Conservation (phyloP, 2,797 vertebrate species). For the Protosalanx chinensis region DNA sequence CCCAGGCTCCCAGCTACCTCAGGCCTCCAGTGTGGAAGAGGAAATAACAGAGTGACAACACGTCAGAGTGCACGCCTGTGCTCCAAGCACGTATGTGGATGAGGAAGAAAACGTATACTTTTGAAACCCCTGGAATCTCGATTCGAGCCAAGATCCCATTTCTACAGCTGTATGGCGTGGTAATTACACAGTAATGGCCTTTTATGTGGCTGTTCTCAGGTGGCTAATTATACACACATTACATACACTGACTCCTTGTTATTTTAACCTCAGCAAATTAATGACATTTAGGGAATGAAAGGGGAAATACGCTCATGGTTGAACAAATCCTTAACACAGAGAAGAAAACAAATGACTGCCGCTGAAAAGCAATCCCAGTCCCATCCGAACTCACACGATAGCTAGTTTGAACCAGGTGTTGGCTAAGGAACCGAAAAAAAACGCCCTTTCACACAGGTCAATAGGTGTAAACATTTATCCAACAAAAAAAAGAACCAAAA, state of each 20-base stretch:
- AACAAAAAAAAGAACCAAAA: neutral
- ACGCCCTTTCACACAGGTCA: neutral
- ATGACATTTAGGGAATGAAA: slow-evolving; percentile 68
- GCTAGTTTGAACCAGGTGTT: slow-evolving; percentile 35
- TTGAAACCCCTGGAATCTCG: slow-evolving; percentile 71
- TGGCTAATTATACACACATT: slow-evolving; percentile 81
- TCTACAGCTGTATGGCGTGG: slow-evolving; percentile 69
- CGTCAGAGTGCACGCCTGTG: slow-evolving; percentile 46
- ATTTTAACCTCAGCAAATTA: slow-evolving; percentile 77
- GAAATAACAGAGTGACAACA: slow-evolving; percentile 38
- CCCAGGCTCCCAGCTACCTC: slow-evolving; percentile 47
- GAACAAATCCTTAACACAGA: slow-evolving; percentile 54
- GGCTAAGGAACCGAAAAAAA: slow-evolving; percentile 28
- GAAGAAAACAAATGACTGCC: slow-evolving; percentile 37
- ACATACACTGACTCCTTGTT: slow-evolving; percentile 75
- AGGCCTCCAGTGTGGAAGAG: slow-evolving; percentile 37
- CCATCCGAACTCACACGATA: neutral
- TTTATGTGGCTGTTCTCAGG: slow-evolving; percentile 79
- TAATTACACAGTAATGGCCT: slow-evolving; percentile 81
- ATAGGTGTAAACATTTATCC: neutral
- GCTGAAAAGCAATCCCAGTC: neutral
- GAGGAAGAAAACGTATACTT: slow-evolving; percentile 68
- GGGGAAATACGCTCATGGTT: slow-evolving; percentile 53
- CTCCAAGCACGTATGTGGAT: slow-evolving; percentile 45
- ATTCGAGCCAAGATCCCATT: slow-evolving; percentile 66